Base-by-base conservation (phyloP, 2,888 invertebrate species). In the Parelbella ahira region DNA sequence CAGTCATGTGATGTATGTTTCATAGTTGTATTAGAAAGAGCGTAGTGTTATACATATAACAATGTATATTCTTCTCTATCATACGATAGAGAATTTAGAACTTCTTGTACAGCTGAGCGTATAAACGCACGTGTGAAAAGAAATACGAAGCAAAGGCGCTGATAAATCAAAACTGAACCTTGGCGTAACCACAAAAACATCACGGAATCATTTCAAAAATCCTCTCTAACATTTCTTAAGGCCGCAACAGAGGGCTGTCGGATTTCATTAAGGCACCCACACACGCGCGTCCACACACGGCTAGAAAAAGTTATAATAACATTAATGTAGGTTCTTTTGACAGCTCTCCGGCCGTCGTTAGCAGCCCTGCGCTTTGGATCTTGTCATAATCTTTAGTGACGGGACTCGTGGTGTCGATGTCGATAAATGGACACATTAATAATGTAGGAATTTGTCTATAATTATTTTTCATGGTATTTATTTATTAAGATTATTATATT, bases 271-370 rank as follows among this genome's bases (percentile, higher is more conserved):
- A 45, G 41, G 44, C 42, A 46, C 58, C 52, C 51, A 43, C 51
- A 50, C 48, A 45, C 48, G n/a, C 53, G 10, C 18, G 29, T 18
- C 53, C 47, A 69, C 68, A 70, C 65, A 67, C 68, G 72, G 67
- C 74, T 76, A 72, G 80, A 81, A 83, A 81, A 84, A 86, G 76
- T 86, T 84, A 83, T 86, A 84, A 86, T 83, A 86, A 81, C 81
- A 78, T 86, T 86, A 86, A 81, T 81, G 83, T 84, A 79, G 83
- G 80, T 84, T 80, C 84, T 84, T 86, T 84, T 86, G 86, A 84
- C 84, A 81, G 81, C 74, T 71, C 76, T 66, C 69, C 66, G 72
- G 63, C 63, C 77, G 82, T 86, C 84, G 86, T 86, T 84, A 82
- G 83, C 81, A 77, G 77, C 81, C 83, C 82, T 76, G 79, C 58